phyloP scores from a whole-genome alignment of 2,888 invertebrate species.

The Maniola hyperantus region DNA sequence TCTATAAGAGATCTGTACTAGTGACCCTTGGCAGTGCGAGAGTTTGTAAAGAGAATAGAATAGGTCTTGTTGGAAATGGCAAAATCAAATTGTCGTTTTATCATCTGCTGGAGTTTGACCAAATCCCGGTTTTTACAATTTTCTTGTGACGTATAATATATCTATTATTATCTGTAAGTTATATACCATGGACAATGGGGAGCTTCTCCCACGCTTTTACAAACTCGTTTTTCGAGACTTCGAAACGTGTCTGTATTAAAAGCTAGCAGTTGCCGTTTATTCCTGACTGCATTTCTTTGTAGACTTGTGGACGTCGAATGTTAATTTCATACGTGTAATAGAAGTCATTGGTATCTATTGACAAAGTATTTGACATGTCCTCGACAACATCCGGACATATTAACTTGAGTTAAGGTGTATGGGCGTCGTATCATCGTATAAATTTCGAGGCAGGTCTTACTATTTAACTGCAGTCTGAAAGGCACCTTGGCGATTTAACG shows the following conservation, averaged over 20 bases:
- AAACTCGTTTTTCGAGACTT: constrained; percentile 35
- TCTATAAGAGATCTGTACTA: too few relatives aligned
- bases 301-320: constrained; percentile 30
- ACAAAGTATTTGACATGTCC: constrained; percentile 35
- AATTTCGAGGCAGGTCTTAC: constrained; percentile 60
- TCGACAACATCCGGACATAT: constrained; percentile 33
- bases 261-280: constrained; percentile 24
- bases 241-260: constrained; percentile 29
- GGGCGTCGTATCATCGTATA: constrained; percentile 39
- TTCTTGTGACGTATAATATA: too few relatives aligned
- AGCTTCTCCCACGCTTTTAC: constrained; percentile 32
- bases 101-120: too few relatives aligned
- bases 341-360: too few relatives aligned
- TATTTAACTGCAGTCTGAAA: constrained; percentile 61
- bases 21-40: too few relatives aligned
- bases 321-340: constrained; percentile 40
- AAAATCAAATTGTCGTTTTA: too few relatives aligned
- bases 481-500: constrained; percentile 67
- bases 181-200: constrained; percentile 39
- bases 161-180: constrained; percentile 43
- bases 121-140: too few relatives aligned
- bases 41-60: too few relatives aligned
- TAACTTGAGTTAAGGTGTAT: not conserved
- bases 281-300: constrained; percentile 28
- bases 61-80: too few relatives aligned